Evolutionary conservation across 2,888 invertebrate genomes (phyloP).

Genomic region (Netelia fuscicornis): DNA sequence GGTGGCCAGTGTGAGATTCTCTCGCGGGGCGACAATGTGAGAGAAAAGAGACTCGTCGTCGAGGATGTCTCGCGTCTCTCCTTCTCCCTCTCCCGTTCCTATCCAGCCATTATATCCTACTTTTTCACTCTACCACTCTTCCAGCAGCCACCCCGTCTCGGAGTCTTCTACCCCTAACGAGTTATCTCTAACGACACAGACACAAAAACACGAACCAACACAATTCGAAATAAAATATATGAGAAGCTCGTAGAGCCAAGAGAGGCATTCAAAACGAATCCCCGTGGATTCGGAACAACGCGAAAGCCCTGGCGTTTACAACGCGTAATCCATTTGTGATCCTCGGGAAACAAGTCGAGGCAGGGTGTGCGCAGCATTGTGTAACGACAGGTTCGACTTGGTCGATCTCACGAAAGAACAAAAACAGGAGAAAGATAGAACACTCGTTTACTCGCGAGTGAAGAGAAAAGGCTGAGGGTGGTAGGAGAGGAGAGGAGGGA

Average conservation of each 20-base stretch:
- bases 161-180: conserved; percentile 20
- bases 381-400: not conserved
- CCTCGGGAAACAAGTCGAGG: not conserved
- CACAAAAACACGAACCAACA: not conserved
- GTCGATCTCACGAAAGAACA: conserved; percentile 8
- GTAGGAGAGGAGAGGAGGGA: not conserved
- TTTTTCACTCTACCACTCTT: conserved; percentile 34
- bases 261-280: conserved; percentile 28
- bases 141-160: not conserved
- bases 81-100: conserved; percentile 10
- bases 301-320: conserved; percentile 8
- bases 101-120: conserved; percentile 39
- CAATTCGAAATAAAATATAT: conserved; percentile 19
- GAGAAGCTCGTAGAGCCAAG: not conserved
- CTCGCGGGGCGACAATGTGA: conserved; percentile 50
- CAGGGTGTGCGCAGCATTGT: not conserved
- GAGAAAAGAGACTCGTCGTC: conserved; percentile 49
- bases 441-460: not conserved
- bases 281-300: not conserved
- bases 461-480: not conserved
- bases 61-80: conserved; percentile 33
- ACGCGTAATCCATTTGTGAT: conserved; percentile 34
- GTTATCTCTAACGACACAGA: conserved; percentile 46
- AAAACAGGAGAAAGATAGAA: not conserved
- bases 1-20: conserved; percentile 50